Evolutionary conservation across 2,113 vertebrate species (phyloP), one percentile per base, ranked within the genome.

Genomic region (Pycnonotus jocosus): DNA sequence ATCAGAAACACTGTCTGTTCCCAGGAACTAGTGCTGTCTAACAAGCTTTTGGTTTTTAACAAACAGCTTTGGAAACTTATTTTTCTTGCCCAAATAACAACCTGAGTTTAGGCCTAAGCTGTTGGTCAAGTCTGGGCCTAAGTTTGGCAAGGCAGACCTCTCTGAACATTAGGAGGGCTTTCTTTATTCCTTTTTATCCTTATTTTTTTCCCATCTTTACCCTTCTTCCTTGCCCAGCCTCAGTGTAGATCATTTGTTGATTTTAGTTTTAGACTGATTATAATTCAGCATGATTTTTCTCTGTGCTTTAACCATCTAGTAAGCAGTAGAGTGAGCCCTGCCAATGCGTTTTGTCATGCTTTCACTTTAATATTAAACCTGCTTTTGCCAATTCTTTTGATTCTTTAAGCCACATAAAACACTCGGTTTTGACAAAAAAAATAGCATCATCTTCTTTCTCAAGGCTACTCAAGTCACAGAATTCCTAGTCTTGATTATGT

Each of bases 271-370:
- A 42, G 40, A 33, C 11, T 47, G n/a, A 54, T 25, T 40, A 40
- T n/a, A 47, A 23, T 76, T 61, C 9, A 48, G 25, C 42, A 31
- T 1, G 2, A 53, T 69, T 31, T 61, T 76, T 42, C 30, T 54
- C 47, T 62, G 30, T 40, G 40, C 25, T 27, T 69, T 76, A 48
- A 28, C 17, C 21, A 61, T 27, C 21, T 20, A 54, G 6, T 13
- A 28, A 76, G 35, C 15, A 54, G 40, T 2, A 61, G 48, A 48
- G n/a, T 35, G 30, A 69, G 31, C 53, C 18, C 68, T 61, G 70
- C 25, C 62, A 61, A 13, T 16, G 2, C 15, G 18, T 48, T 76
- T 69, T 35, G 17, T 40, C 3, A 0, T 1, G 0, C 11, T 74
- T 82, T 61, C 47, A 11, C 20, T 82, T 53, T 19, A 47, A 40